phyloP scores from a whole-genome alignment of 2,113 vertebrate genomes.

The Octodon degus region DNA sequence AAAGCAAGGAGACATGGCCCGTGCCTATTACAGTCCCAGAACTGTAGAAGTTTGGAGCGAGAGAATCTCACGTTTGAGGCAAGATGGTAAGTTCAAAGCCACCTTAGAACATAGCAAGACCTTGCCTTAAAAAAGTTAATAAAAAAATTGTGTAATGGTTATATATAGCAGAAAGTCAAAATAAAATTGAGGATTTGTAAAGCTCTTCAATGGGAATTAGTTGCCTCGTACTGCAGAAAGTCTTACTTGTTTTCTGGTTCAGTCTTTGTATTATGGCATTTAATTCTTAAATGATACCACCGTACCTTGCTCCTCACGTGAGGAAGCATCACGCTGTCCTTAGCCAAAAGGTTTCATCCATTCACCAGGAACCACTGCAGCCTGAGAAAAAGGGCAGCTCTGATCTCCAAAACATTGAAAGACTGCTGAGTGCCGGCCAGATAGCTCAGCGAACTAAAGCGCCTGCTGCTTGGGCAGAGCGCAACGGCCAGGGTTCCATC shows the following conservation, averaged over 20 bases:
- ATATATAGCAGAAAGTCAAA: conserved; percentile 33
- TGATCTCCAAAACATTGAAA: not conserved
- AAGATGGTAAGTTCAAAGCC: not conserved
- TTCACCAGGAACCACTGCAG: not conserved
- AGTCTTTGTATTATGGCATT: not conserved
- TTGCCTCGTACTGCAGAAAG: not conserved
- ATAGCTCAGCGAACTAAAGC: too few species aligned
- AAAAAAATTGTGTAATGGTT: not conserved
- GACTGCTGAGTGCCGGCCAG: not conserved
- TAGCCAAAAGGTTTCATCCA: not conserved
- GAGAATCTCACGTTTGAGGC: not conserved
- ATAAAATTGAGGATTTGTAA: not conserved
- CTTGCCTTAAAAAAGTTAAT: not conserved
- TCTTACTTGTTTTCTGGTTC: not conserved
- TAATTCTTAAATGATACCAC: not conserved
- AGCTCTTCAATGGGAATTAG: not conserved
- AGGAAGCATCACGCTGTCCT: not conserved
- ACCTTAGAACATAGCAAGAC: not conserved
- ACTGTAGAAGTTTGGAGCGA: not conserved
- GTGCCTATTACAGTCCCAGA: not conserved
- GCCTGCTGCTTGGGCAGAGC: too few species aligned
- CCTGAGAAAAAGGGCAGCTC: not conserved
- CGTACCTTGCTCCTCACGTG: not conserved
- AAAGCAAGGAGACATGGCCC: not conserved
- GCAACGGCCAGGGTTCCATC: too few species aligned